Evolutionary conservation across 2,113 vertebrate species (phyloP), one percentile per base, ranked within the genome.

Genomic region (Tetrax tetrax): DNA sequence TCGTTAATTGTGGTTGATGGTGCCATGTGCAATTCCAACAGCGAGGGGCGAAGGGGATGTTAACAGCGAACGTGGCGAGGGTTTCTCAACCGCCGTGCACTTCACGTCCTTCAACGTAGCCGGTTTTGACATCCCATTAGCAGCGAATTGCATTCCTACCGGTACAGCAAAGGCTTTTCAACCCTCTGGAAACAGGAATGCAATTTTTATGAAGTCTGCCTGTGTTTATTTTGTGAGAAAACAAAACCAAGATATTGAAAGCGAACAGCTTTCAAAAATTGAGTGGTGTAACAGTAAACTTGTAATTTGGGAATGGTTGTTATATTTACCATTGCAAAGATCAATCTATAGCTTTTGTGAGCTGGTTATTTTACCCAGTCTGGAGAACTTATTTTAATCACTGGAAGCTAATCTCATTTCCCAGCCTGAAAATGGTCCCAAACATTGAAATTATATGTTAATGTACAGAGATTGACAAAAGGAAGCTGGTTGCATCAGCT

Each of bases 401-500:
- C 91, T 96, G 85, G 77, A 92, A 88, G 87, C 91, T 95, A 92
- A 95, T 97, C 80, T 96, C 80, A 94, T 97, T 96, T 95, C 93
- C 81, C 81, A 91, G 95, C 69, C 80, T 91, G 93, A 78, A 95
- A 95, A 94, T 8, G 77, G 60, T 87, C 89, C 93, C 87, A 97
- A 96, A 95, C 96, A 94, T 95, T 96, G 93, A 95, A 97, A 96
- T 97, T 94, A 97, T 92, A 96, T 96, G 96, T 95, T 96, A 97
- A 97, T 97, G 89, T 78, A 84, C 72, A 7, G 29, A 92, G 96
- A 96, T 89, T 97, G 96, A 97, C 95, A 96, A 97, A 97, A 75
- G 77, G 91, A 95, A 96, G 80, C 93, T 82, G 93, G 83, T 97
- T 92, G 69, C 95, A 96, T 96, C 57, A 87, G 96, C 94, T 95